Evolutionary conservation across 1,140 invertebrate genomes (phyloP), one percentile per base, ranked within the genome.

Genomic region (Pseudomyrmex cubaensis): DNA sequence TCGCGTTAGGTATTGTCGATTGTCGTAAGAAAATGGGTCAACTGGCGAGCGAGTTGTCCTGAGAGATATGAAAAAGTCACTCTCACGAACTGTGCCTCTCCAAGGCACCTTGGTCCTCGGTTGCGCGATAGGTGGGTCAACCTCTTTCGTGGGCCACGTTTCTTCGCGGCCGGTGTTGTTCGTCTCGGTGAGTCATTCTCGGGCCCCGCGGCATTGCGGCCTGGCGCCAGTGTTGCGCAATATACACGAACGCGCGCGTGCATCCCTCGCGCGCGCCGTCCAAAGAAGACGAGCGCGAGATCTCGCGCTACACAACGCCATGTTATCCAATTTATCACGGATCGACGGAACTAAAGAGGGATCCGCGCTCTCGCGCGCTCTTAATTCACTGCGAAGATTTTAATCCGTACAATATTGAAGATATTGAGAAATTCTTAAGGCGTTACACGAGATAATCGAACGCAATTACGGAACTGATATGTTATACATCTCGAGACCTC

Each of bases 151-250:
- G 35, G 82, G 86, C 83, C 88, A 78, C 83, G 85, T 88, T 85
- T 87, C 86, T 82, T 85, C 85, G 74, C 87, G 84, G 84, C 69
- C 82, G 80, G 70, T 82, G 87, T 87, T 85, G 83, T 86, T 87
- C 90, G 87, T 85, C 87, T 88, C 87, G 91, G 90, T 93, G 92
- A 93, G 92, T 93, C 92, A 93, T 91, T 92, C 83, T 74, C 82
- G 84, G 88, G 89, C 89, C 90, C 90, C 86, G 89, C 88, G 90
- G 91, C 90, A 77, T 88, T 85, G 89, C 80, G 86, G 87, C 87
- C 88, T 93, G 93, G 93, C 93, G 93, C 93, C 93, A 91, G 89
- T 77, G 86, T 93, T 93, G 92, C 92, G 93, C 91, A 93, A 93
- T 82, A 66, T 83, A 83, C 88, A 22, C 56, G 56, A 61, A 44